phyloP scores from a whole-genome alignment of 2,113 vertebrate genomes.

The Hippocampus barbouri region DNA sequence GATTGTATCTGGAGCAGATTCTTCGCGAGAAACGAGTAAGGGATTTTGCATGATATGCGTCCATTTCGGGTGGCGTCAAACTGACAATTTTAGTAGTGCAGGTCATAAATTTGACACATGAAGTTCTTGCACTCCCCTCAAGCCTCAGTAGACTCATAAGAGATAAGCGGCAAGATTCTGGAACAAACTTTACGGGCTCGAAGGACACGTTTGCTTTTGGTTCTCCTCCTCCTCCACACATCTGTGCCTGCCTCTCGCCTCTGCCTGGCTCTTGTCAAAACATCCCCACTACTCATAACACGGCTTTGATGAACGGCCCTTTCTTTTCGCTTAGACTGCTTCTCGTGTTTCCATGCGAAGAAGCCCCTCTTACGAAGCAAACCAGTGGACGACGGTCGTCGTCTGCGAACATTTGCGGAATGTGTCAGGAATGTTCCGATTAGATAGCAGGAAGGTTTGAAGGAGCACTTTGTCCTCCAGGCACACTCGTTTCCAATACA shows the following conservation, averaged over 20 bases:
- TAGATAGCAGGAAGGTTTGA: slow-evolving; percentile 10
- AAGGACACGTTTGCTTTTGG: not conserved
- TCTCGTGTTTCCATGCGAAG: slow-evolving; percentile 16
- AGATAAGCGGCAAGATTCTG: not conserved
- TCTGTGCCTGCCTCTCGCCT: slow-evolving; percentile 17
- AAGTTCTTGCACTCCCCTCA: slow-evolving; percentile 20
- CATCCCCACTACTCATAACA: slow-evolving; percentile 22
- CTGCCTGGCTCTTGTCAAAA: slow-evolving; percentile 23
- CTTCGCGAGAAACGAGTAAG: too few relatives aligned
- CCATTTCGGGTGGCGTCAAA: too few relatives aligned
- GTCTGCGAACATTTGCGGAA: not conserved
- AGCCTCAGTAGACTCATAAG: not conserved
- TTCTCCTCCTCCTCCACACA: slow-evolving; percentile 27
- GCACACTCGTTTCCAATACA: not conserved
- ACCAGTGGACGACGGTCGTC: not conserved
- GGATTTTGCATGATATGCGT: not conserved
- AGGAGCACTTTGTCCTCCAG: not conserved
- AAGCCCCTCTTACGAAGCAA: not conserved
- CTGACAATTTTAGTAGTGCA: not conserved
- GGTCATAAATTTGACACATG: not conserved
- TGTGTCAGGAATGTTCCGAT: slow-evolving; percentile 10
- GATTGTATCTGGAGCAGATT: too few relatives aligned
- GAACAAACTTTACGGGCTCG: slow-evolving; percentile 29
- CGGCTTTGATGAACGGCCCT: slow-evolving; percentile 25
- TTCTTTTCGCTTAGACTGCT: not conserved